Evolutionary conservation across 2,888 invertebrate genomes (phyloP).

Genomic region (Disparrhopalites patrizii): DNA sequence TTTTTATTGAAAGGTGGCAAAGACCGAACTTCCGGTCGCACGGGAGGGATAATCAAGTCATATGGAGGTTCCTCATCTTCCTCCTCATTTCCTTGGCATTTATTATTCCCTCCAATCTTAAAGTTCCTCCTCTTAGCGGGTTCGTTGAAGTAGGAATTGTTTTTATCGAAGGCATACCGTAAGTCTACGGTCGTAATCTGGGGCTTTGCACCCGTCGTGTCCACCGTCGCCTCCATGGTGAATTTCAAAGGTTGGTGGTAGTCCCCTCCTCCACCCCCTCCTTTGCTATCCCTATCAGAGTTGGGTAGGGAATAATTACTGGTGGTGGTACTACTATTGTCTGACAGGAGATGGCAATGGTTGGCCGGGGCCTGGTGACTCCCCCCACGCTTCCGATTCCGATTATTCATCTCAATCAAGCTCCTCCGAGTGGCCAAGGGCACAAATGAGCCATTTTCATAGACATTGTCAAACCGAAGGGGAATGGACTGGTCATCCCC

Average conservation of each 20-base stretch:
- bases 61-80: constrained; percentile 14
- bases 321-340: constrained; percentile 40
- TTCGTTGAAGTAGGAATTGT: constrained; percentile 22
- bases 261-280: constrained; percentile 6
- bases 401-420: constrained; percentile 48
- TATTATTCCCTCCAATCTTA: no score
- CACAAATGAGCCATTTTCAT: constrained; percentile 47
- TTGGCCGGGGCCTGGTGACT: no score
- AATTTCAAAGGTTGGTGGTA: constrained; percentile 33
- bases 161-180: constrained; percentile 32
- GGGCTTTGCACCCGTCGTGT: constrained; percentile 28
- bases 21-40: constrained; percentile 15
- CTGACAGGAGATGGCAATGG: constrained; percentile 26
- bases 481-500: constrained; percentile 25
- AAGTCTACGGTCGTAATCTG: constrained; percentile 42
- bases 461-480: constrained; percentile 42
- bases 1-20: constrained; percentile 20
- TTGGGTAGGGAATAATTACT: constrained; percentile 45
- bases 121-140: constrained; percentile 28
- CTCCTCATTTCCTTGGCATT: not conserved
- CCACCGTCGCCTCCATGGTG: constrained; percentile 40
- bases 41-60: constrained; percentile 11
- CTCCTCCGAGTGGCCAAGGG: constrained; percentile 46
- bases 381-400: constrained; percentile 26
- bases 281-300: constrained; percentile 31